A percentile compares a stretch with the other conserved stretches of the same genome.
Evolutionary conservation across 2,113 vertebrate species (phyloP).

Genomic region (Oreochromis spilurus): DNA sequence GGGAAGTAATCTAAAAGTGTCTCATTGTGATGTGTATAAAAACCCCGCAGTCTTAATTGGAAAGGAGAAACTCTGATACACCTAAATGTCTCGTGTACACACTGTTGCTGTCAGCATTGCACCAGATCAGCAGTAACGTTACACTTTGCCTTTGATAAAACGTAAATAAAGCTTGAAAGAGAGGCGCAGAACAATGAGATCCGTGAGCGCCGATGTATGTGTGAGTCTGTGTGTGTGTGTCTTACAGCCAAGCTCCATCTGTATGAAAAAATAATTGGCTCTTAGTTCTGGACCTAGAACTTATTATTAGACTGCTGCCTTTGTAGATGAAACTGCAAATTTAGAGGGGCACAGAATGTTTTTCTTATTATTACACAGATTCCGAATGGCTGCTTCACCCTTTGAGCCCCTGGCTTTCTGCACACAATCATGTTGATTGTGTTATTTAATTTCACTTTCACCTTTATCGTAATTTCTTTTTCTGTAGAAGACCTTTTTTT

Average conservation of each 20-base stretch:
- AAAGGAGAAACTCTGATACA: neutral
- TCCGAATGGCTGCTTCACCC: neutral
- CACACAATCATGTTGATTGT: neutral
- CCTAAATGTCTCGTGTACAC: neutral
- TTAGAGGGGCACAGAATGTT: neutral
- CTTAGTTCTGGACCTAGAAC: slow-evolving; percentile 23
- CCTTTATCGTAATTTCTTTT: neutral
- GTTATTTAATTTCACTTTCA: neutral
- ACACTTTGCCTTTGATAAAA: slow-evolving; percentile 1
- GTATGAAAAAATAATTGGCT: slow-evolving; percentile 34
- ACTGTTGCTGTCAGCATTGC: neutral
- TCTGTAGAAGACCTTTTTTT: neutral
- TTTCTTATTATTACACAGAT: slow-evolving; percentile 1
- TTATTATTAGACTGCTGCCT: slow-evolving; percentile 26
- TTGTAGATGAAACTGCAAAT: slow-evolving; percentile 27
- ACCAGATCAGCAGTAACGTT: neutral
- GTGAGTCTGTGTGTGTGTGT: neutral
- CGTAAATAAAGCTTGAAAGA: neutral
- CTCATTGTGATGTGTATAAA: slow-evolving; percentile 43
- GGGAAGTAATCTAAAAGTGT: slow-evolving; percentile 32
- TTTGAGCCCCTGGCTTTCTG: neutral
- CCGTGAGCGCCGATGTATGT: neutral
- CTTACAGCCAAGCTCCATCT: neutral
- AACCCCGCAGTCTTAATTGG: slow-evolving; percentile 38
- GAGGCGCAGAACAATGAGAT: neutral